Conservation (phyloP, 2,797 vertebrate species). For the Crocidura indochinensis region DNA sequence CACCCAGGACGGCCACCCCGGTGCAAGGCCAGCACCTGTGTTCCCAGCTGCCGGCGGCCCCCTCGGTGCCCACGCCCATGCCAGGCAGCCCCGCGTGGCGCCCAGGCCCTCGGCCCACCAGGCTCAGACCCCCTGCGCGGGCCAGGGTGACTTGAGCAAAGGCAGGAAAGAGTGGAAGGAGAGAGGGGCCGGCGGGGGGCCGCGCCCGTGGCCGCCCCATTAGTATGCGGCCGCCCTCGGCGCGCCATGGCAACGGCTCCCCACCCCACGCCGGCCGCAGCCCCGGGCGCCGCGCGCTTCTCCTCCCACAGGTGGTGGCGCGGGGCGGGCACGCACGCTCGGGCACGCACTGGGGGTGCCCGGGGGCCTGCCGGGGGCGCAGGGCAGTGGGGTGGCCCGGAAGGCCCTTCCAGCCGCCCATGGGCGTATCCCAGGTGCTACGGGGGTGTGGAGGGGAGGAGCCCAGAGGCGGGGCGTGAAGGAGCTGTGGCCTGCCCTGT, state of each 20-base stretch:
- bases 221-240: conserved; percentile 83
- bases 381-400: conserved; percentile 61
- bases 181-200: conserved; percentile 40
- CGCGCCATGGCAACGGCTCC: conserved; percentile 86
- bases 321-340: conserved; percentile 41
- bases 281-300: conserved; percentile 78
- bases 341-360: conserved; percentile 44
- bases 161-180: conserved; percentile 55
- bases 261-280: conserved; percentile 32
- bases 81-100: not conserved
- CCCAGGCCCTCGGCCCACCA: not conserved
- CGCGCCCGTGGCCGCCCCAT: conserved; percentile 75
- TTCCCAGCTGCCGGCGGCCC: too few species aligned
- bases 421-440: conserved; percentile 76
- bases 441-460: not conserved
- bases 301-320: conserved; percentile 84
- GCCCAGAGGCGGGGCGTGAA: not conserved
- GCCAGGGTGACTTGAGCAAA: not conserved
- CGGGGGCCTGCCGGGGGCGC: conserved; percentile 42
- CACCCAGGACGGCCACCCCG: not conserved
- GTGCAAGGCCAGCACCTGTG: too few species aligned
- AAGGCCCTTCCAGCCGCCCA: conserved; percentile 14
- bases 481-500: not conserved
- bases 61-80: too few species aligned
- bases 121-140: conserved; percentile 36